Conservation (phyloP, 1,140 invertebrate genomes). For the Heliconius melpomene region DNA sequence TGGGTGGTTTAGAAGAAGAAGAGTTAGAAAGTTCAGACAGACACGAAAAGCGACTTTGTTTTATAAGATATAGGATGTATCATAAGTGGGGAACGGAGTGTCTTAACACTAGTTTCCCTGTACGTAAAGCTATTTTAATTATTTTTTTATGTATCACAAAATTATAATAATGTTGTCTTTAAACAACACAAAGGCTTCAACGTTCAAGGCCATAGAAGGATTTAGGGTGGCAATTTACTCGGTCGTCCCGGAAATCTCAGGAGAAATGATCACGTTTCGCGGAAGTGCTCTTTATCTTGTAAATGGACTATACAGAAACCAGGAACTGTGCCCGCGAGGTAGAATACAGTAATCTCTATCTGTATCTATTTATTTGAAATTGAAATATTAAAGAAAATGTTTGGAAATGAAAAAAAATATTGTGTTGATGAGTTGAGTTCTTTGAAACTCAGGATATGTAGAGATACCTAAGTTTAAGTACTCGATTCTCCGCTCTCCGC, state of each 20-base stretch:
- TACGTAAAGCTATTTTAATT: too few species aligned
- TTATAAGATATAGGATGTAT: too few species aligned
- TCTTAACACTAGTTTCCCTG: too few species aligned
- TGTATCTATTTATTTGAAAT: not conserved
- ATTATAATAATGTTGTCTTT: not conserved
- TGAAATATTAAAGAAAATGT: not conserved
- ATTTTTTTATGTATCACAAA: not conserved
- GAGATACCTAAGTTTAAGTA: too few species aligned
- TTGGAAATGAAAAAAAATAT: not conserved
- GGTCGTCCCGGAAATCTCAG: constrained; percentile 11
- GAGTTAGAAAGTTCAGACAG: too few species aligned
- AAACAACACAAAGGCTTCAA: not conserved
- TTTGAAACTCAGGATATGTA: too few species aligned
- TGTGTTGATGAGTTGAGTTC: too few species aligned
- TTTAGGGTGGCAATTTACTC: constrained; percentile 24
- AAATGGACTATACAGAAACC: constrained; percentile 22
- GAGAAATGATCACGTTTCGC: constrained; percentile 18
- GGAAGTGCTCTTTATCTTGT: constrained; percentile 14
- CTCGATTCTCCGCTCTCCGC: too few species aligned
- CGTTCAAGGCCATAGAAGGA: not conserved
- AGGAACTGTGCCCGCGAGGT: not conserved
- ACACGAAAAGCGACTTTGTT: too few species aligned
- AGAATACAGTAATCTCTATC: not conserved
- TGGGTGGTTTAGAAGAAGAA: too few species aligned
- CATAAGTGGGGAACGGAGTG: too few species aligned